Evolutionary conservation across 2,888 invertebrate genomes (phyloP), one percentile per base, ranked within the genome.

Genomic region (Eretmocerus hayati): DNA sequence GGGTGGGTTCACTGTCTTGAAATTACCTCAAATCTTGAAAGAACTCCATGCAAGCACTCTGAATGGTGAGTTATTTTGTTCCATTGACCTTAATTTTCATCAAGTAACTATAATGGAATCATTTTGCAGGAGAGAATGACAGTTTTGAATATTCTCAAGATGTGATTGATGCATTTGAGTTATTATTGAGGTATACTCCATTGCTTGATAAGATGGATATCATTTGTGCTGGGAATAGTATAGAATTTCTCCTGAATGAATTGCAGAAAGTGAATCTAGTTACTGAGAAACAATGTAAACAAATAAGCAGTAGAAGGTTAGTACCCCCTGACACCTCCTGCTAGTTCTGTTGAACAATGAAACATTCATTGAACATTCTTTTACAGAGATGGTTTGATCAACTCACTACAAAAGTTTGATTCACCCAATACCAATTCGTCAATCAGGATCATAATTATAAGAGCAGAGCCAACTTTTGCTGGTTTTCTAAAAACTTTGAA

Each of bases 1-100:
- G 92, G 90, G 91, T 13, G 92, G 94, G 9, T 93, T 94, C 66
- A 89, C 90, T 1, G 94, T 93, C 65, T 77, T 95, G 8, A 94
- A 94, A 76, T 82, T 94, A 42, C 90, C 91, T 1, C 83, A 85
- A 62, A 82, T 90, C 39, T 77, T 92, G 38, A 81, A 83, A 48
- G 81, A 84, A 55, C 68, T 88, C 37, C 81, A 85, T 58, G 76
- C 76, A 30, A 67, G 77, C 35, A 77, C 78, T 56, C 76, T 79
- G 36, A 77, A 78, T 58, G 64, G 69, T 66, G 38, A 18, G 50
- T 42, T 33, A 33, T 31, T 42, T 9, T 21, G 45, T 46, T 4
- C 39, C 21, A 44, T 9, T 26, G 8, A 6, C 6, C 26, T 6
- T 9, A 26, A 9, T 26, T 9, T 11, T 26, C 8, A 26, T 26